Percentiles rank a stretch among this genome's conserved stretches.
Evolutionary conservation across 2,797 vertebrate species (phyloP).

Genomic region (Acestrorhynchus altus): DNA sequence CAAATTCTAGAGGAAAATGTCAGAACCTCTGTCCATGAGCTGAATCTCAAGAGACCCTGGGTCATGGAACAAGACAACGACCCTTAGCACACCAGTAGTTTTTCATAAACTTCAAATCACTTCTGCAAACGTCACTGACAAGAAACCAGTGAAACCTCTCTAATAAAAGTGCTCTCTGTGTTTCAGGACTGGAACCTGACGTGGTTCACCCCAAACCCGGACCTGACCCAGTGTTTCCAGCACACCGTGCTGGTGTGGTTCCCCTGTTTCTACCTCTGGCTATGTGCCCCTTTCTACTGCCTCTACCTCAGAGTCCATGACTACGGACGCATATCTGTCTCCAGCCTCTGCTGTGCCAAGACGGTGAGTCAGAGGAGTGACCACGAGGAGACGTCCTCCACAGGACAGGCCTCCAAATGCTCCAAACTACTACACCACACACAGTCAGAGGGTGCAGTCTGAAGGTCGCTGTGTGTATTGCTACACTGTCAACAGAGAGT

Average conservation of each 20-base stretch:
- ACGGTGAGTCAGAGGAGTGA: constrained; percentile 70
- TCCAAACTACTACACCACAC: neutral
- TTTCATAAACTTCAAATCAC: too few species aligned
- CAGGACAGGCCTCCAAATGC: neutral
- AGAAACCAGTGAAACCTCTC: too few species aligned
- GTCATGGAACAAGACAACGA: too few species aligned
- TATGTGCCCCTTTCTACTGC: constrained; percentile 85
- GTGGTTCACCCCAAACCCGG: constrained; percentile 91
- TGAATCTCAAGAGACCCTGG: too few species aligned
- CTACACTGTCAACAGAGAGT: too few species aligned
- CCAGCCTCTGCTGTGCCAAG: constrained; percentile 86
- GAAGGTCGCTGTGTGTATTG: too few species aligned
- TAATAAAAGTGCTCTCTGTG: neutral
- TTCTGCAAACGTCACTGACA: too few species aligned
- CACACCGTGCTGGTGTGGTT: constrained; percentile 91
- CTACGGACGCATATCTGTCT: constrained; percentile 83
- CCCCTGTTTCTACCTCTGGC: constrained; percentile 93
- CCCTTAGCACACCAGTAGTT: too few species aligned
- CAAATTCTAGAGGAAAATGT: too few species aligned
- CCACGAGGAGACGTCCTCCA: neutral
- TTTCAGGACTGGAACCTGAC: constrained; percentile 92
- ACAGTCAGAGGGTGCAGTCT: neutral
- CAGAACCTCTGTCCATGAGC: too few species aligned
- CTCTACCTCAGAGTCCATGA: constrained; percentile 79
- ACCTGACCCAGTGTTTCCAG: constrained; percentile 95